These are phyloP conservation scores for Nymphalis polychloros DNA, from an alignment of 2,888 invertebrate species.

Conservation along the genomic window DNA sequence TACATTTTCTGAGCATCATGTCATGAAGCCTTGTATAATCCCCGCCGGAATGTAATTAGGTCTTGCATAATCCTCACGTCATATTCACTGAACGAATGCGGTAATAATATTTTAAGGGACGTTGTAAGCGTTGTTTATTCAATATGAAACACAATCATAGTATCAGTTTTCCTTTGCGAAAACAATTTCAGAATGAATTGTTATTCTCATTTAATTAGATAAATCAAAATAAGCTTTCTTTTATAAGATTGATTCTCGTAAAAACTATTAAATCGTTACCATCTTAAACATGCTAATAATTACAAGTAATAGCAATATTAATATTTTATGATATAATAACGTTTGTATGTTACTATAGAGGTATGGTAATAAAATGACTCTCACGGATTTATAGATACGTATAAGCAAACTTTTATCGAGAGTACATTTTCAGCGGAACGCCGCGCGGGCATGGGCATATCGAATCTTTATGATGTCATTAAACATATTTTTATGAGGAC, in stretches of 20 bases:
- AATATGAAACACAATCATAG: no score
- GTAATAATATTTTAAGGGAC: neutral
- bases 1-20: slow-evolving; percentile 53
- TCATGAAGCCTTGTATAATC: slow-evolving; percentile 34
- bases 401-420: slow-evolving; percentile 51
- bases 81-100: slow-evolving; percentile 2
- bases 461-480: slow-evolving; percentile 77
- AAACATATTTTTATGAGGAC: slow-evolving; percentile 80
- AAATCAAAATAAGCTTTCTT: no score
- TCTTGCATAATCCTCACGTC: slow-evolving; percentile 15
- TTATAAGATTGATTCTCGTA: no score
- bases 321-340: slow-evolving; percentile 28
- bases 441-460: slow-evolving; percentile 70
- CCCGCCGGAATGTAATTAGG: slow-evolving; percentile 30
- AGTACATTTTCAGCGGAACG: slow-evolving; percentile 65
- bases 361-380: slow-evolving; percentile 66
- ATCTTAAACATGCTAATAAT: neutral
- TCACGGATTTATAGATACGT: slow-evolving; percentile 68
- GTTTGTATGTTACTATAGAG: slow-evolving; percentile 54
- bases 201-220: neutral
- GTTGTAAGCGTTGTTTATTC: neutral
- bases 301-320: slow-evolving; percentile 1
- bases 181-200: no score
- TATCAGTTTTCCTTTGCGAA: no score
- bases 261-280: no score